phyloP scores from a whole-genome alignment of 2,888 invertebrate genomes.

The Actias luna region DNA sequence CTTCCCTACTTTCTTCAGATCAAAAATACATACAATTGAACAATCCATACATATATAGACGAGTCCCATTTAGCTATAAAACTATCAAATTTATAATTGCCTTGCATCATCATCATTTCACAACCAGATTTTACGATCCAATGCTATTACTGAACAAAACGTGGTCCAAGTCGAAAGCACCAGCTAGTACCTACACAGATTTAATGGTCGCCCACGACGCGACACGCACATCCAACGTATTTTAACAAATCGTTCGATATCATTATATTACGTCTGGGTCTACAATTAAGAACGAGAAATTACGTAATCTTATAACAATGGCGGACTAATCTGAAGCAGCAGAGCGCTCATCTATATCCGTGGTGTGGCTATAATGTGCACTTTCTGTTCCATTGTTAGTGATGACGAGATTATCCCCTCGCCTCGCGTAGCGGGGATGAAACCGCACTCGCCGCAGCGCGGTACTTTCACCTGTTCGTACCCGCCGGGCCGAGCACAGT shows the following conservation, averaged over 20 bases:
- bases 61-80: too few species aligned
- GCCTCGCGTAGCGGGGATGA: slow-evolving; percentile 49
- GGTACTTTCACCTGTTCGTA: slow-evolving; percentile 74
- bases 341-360: neutral
- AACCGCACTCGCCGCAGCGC: slow-evolving; percentile 57
- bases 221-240: too few species aligned
- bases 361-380: slow-evolving; percentile 74
- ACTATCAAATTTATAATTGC: too few species aligned
- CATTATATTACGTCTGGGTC: neutral
- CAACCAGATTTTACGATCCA: too few species aligned
- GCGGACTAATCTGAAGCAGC: neutral
- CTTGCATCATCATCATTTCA: too few species aligned
- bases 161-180: too few species aligned
- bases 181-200: too few species aligned
- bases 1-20: neutral
- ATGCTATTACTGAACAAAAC: too few species aligned
- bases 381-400: slow-evolving; percentile 77
- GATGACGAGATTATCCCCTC: slow-evolving; percentile 65
- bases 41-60: neutral
- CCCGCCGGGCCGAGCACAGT: too few species aligned
- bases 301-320: neutral
- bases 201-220: too few species aligned
- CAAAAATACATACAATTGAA: neutral
- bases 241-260: too few species aligned
- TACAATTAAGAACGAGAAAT: neutral